Evolutionary conservation across 2,113 vertebrate species (phyloP).

Genomic region (Paramisgurnus dabryanus): DNA sequence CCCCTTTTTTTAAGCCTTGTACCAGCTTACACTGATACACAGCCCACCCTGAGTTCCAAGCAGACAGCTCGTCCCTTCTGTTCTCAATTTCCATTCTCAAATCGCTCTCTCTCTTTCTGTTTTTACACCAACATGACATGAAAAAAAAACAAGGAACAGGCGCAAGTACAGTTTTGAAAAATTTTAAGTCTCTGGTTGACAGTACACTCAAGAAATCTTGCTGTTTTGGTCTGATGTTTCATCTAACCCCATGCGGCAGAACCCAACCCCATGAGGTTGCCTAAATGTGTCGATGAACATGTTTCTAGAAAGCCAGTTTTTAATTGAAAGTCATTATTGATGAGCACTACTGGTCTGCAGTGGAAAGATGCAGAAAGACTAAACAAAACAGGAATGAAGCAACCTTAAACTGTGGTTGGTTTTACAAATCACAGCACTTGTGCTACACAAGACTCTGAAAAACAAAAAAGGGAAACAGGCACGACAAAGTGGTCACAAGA

Average conservation of each 20-base stretch:
- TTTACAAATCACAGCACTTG: neutral
- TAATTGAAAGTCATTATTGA: slow-evolving; percentile 51
- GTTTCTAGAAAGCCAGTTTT: slow-evolving; percentile 19
- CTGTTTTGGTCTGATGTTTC: too few species aligned
- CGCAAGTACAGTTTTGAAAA: too few species aligned
- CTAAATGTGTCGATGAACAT: neutral
- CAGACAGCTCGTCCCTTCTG: neutral
- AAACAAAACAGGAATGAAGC: neutral
- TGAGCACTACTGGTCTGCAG: slow-evolving; percentile 44
- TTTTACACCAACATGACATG: neutral
- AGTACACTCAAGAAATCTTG: too few species aligned
- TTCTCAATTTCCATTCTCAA: neutral
- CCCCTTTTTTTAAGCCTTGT: neutral
- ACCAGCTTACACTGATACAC: slow-evolving; percentile 28
- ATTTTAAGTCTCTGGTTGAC: too few species aligned
- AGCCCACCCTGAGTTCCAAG: slow-evolving; percentile 4
- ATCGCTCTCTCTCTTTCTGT: slow-evolving; percentile 14
- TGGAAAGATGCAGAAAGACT: neutral
- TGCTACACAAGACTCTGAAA: slow-evolving; percentile 5
- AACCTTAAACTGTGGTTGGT: neutral
- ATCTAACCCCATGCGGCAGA: too few species aligned
- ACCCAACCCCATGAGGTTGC: too few species aligned
- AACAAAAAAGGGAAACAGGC: slow-evolving; percentile 7
- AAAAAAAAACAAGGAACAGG: too few species aligned
- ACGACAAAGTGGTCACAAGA: slow-evolving; percentile 25